Conservation (phyloP, 2,888 invertebrate genomes). For the Amphipyra tragopoginis region DNA sequence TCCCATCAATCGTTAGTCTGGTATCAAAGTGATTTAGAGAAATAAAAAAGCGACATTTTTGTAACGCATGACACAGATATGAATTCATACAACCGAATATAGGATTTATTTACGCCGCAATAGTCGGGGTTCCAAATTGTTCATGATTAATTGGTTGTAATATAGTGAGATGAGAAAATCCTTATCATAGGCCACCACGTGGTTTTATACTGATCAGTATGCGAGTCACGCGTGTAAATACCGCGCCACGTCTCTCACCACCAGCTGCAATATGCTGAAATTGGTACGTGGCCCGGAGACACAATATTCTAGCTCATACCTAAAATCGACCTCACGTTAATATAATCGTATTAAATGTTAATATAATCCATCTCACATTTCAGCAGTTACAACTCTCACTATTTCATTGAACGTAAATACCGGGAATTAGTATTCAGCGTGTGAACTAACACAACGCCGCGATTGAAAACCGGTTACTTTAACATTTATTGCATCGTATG, state of each 20-base stretch:
- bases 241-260: conserved; percentile 71
- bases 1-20: conserved; percentile 37
- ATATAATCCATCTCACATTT: conserved; percentile 56
- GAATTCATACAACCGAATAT: conserved; percentile 11
- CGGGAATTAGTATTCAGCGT: conserved; percentile 67
- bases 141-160: conserved; percentile 42
- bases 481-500: conserved; percentile 74
- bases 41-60: conserved; percentile 31
- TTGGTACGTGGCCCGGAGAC: conserved; percentile 80
- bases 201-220: conserved; percentile 74
- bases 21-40: conserved; percentile 43
- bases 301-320: conserved; percentile 68
- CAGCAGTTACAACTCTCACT: conserved; percentile 48
- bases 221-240: conserved; percentile 73
- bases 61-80: conserved; percentile 17
- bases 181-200: conserved; percentile 39
- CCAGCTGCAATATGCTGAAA: conserved; percentile 85
- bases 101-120: background rate
- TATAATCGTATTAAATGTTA: conserved; percentile 54
- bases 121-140: conserved; percentile 5
- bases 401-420: conserved; percentile 51
- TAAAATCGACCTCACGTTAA: conserved; percentile 53
- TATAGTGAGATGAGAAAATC: conserved; percentile 32
- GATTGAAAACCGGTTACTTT: conserved; percentile 72
- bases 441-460: conserved; percentile 77